Evolutionary conservation across 2,113 vertebrate genomes (phyloP), one percentile per base, ranked within the genome.

Genomic region (Ceuthmochares aereus): DNA sequence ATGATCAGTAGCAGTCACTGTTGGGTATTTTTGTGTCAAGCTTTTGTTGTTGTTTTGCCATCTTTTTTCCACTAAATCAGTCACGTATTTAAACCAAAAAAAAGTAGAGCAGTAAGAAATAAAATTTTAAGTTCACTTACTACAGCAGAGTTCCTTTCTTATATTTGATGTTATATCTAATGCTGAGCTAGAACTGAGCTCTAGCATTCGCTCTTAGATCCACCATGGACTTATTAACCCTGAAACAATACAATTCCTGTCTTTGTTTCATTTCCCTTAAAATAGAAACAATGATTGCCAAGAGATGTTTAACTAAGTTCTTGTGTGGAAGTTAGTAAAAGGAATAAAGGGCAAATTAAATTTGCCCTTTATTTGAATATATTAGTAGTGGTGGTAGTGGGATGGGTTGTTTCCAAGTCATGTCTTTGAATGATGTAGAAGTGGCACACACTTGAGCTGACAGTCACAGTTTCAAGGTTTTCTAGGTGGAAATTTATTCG

Each of bases 401-500:
- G 58, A 36, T 70, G 16, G 1, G 2, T 63, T 75, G 26, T 68
- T 32, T 8, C n/a, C n/a, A 7, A 2, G n/a, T 59, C 2, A 0
- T 34, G 27, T 36, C 21, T 45, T 26, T n/a, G n/a, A n/a, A n/a
- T 40, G n/a, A 36, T 59, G 27, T 43, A 17, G 42, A 45, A 83
- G 9, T 15, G 80, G 7, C 10, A 7, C 32, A 29, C n/a, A 14
- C 30, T 40, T 54, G 66, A 75, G 25, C 34, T 2, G 9, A 30
- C 32, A 68, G 29, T 40, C 47, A 32, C 14, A 25, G 49, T 63
- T 56, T 89, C 29, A 75, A 30, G 49, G 23, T 27, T 42, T 49
- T 67, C 9, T 34, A 51, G 27, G 7, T 32, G 30, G 20, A 30
- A 52, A 30, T 52, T 3, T 27, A 74, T 15, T 25, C 22, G 18